phyloP scores from a whole-genome alignment of 2,113 vertebrate genomes.

The Amia ocellicauda region DNA sequence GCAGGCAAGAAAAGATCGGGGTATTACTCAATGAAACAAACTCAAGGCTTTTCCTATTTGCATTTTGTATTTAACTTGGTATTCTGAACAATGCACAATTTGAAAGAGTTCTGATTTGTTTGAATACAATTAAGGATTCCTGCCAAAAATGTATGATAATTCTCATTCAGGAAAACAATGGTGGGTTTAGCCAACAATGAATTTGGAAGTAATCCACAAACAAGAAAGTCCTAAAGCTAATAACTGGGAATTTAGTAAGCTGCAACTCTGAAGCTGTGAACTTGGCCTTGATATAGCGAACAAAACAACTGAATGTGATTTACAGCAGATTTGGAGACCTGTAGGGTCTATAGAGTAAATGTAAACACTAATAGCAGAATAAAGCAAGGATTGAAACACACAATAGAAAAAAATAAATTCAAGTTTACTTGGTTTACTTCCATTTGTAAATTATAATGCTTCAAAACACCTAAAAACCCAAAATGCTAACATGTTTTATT shows the following conservation, averaged over 20 bases:
- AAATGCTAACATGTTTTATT: no score
- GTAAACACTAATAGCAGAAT: no score
- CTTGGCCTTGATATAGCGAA: no score
- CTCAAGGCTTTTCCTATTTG: constrained; percentile 32
- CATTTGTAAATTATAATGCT: no score
- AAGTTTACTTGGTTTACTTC: no score
- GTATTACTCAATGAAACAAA: constrained; percentile 42
- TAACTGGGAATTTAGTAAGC: not conserved
- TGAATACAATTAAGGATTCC: constrained; percentile 42
- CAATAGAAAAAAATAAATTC: no score
- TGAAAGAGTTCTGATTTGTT: constrained; percentile 44
- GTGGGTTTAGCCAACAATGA: constrained; percentile 49
- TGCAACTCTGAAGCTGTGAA: no score
- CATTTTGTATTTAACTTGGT: constrained; percentile 49
- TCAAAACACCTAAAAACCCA: no score
- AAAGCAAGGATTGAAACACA: no score
- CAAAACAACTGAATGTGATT: no score
- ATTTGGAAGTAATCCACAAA: constrained; percentile 48
- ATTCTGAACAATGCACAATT: constrained; percentile 46
- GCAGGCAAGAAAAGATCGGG: not conserved
- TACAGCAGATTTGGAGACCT: no score
- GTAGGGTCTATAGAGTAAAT: no score
- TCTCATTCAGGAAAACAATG: constrained; percentile 53
- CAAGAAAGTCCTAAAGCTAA: constrained; percentile 2
- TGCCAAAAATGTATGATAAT: constrained; percentile 61